These are phyloP conservation scores for Polypterus bichir DNA, from an alignment of 2,113 vertebrate genomes.

Conservation along the genomic window DNA sequence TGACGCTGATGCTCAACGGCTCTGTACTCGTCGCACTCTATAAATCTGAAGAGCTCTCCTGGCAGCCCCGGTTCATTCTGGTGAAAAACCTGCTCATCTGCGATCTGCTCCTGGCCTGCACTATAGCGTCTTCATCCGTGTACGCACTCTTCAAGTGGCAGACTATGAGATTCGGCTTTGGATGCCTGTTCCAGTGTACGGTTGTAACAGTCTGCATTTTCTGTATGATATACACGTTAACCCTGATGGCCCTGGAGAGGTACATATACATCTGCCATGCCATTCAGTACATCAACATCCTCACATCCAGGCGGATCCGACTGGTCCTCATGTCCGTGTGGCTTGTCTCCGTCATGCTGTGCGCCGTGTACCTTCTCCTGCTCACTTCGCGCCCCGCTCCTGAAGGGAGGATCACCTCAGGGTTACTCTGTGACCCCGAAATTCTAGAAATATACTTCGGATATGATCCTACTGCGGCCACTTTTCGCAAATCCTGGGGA, in stretches of 20 bases:
- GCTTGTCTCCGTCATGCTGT: constrained; percentile 20
- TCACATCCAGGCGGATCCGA: constrained; percentile 24
- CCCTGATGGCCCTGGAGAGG: constrained; percentile 40
- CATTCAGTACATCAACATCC: constrained; percentile 29
- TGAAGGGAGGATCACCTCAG: constrained; percentile 3
- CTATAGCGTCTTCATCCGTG: constrained; percentile 24
- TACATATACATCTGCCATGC: constrained; percentile 41
- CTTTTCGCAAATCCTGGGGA: constrained; percentile 23
- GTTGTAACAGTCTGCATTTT: constrained; percentile 23
- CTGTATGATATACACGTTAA: constrained; percentile 32
- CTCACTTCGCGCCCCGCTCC: constrained; percentile 8
- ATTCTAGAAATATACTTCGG: constrained; percentile 32
- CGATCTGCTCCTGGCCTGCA: constrained; percentile 30
- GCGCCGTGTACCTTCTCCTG: constrained; percentile 12
- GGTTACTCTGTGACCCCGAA: constrained; percentile 39
- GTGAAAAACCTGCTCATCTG: too few species aligned
- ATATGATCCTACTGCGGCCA: constrained; percentile 22
- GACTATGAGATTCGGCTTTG: constrained; percentile 21
- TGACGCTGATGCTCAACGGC: constrained; percentile 26
- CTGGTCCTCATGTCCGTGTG: constrained; percentile 23
- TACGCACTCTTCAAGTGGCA: constrained; percentile 24
- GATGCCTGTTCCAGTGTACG: constrained; percentile 36
- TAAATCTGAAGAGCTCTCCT: constrained; percentile 28
- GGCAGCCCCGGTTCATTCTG: constrained; percentile 33
- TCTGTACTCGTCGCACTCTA: constrained; percentile 20